Evolutionary conservation across 1,140 invertebrate species (phyloP).

Genomic region (Trichonephila clavipes): DNA sequence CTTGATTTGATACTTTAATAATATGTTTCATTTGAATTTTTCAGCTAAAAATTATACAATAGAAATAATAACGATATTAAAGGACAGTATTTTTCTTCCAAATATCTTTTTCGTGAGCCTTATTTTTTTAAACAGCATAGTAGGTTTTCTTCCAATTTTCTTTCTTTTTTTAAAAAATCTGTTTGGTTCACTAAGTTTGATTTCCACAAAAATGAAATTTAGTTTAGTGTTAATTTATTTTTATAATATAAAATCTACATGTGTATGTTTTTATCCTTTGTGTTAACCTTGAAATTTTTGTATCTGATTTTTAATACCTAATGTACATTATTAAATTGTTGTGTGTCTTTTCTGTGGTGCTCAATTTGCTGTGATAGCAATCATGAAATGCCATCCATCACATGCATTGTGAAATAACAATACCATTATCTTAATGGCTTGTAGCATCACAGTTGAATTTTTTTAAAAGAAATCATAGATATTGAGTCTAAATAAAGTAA

Average conservation of each 20-base stretch:
- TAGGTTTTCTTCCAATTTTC: too few species aligned
- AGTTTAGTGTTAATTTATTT: background rate
- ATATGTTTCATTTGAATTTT: too few species aligned
- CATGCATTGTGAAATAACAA: background rate
- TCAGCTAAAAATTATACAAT: too few species aligned
- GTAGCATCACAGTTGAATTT: slow-evolving; percentile 39
- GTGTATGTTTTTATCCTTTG: slow-evolving; percentile 12
- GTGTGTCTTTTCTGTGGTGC: slow-evolving; percentile 30
- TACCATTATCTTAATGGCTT: slow-evolving; percentile 41
- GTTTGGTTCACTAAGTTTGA: background rate
- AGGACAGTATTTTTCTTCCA: too few species aligned
- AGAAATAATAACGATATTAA: too few species aligned
- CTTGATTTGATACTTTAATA: too few species aligned
- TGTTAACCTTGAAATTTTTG: background rate
- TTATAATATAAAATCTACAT: background rate
- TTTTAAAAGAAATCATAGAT: slow-evolving; percentile 19
- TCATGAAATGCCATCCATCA: slow-evolving; percentile 64
- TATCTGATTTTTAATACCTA: slow-evolving; percentile 5
- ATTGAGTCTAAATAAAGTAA: slow-evolving; percentile 53
- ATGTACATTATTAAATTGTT: slow-evolving; percentile 12
- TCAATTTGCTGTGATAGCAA: slow-evolving; percentile 71
- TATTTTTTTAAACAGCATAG: too few species aligned
- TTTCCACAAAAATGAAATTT: background rate
- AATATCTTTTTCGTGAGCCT: too few species aligned
- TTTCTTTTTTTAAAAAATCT: background rate